phyloP scores from a whole-genome alignment of 2,888 invertebrate species.

The Melieria omissa region DNA sequence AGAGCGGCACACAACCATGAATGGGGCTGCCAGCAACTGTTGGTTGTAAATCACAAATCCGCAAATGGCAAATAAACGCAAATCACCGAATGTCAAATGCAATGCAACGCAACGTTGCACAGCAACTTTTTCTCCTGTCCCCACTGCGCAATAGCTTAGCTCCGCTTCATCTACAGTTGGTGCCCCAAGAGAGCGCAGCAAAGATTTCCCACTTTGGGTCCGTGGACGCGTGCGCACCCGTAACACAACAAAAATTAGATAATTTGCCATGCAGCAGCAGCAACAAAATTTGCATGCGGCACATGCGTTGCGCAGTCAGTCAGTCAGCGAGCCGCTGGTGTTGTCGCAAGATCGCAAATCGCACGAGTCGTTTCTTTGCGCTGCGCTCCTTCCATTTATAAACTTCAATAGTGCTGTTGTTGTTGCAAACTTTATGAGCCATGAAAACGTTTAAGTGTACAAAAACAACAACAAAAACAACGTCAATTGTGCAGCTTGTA shows the following conservation, averaged over 20 bases:
- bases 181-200: background rate
- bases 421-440: constrained; percentile 57
- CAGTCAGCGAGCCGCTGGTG: no score
- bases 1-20: no score
- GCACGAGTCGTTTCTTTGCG: no score
- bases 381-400: no score
- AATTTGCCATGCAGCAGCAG: constrained; percentile 12
- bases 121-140: background rate
- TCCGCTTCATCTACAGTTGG: no score
- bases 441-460: constrained; percentile 52
- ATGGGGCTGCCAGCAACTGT: constrained; percentile 12
- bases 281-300: background rate
- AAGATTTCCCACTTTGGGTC: constrained; percentile 8
- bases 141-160: background rate
- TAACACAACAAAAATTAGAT: background rate
- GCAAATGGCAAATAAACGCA: constrained; percentile 30
- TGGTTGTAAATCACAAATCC: constrained; percentile 29
- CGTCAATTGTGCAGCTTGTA: constrained; percentile 4
- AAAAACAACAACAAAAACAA: constrained; percentile 34
- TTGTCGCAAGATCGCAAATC: no score
- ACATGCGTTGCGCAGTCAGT: background rate
- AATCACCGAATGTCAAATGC: constrained; percentile 30
- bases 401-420: background rate
- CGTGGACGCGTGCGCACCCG: background rate
- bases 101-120: constrained; percentile 17